A percentile compares a stretch with the other conserved stretches of the same genome.
phyloP scores from a whole-genome alignment of 2,888 invertebrate genomes.

The Melieria crassipennis region DNA sequence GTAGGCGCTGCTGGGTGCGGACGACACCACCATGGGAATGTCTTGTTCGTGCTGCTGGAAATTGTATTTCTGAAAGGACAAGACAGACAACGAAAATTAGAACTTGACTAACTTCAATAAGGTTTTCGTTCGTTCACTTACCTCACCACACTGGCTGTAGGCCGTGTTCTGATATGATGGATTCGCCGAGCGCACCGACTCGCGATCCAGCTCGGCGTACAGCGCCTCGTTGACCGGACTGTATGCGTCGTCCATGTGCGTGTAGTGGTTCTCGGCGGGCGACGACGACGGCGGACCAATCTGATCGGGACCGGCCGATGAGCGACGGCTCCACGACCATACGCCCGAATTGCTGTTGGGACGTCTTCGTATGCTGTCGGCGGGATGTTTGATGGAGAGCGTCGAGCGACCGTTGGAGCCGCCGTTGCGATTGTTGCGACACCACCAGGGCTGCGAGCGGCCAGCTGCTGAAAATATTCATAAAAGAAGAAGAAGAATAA shows the following conservation, averaged over 20 bases:
- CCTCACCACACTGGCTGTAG: constrained; percentile 69
- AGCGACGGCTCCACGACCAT: constrained; percentile 63
- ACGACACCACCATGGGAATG: constrained; percentile 69
- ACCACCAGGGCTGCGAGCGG: constrained; percentile 66
- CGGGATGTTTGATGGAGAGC: constrained; percentile 64
- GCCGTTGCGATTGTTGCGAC: constrained; percentile 64
- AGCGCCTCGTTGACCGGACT: constrained; percentile 72
- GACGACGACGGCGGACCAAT: constrained; percentile 68
- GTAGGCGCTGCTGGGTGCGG: constrained; percentile 79
- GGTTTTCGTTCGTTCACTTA: constrained; percentile 41
- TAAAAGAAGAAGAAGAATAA: constrained; percentile 6
- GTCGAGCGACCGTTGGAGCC: constrained; percentile 61
- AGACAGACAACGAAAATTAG: too few relatives aligned
- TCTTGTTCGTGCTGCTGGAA: constrained; percentile 66
- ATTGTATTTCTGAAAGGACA: constrained; percentile 58
- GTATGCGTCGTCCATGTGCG: constrained; percentile 75
- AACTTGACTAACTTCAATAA: background rate
- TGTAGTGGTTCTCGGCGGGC: constrained; percentile 76
- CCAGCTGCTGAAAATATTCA: constrained; percentile 54
- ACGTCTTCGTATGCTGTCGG: constrained; percentile 65
- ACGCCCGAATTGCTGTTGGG: constrained; percentile 66
- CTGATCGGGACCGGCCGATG: constrained; percentile 66
- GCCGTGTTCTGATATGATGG: constrained; percentile 79
- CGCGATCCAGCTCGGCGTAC: constrained; percentile 77
- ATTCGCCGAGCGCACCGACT: constrained; percentile 67